Evolutionary conservation across 2,113 vertebrate species (phyloP).

Genomic region (Xerus inauris): DNA sequence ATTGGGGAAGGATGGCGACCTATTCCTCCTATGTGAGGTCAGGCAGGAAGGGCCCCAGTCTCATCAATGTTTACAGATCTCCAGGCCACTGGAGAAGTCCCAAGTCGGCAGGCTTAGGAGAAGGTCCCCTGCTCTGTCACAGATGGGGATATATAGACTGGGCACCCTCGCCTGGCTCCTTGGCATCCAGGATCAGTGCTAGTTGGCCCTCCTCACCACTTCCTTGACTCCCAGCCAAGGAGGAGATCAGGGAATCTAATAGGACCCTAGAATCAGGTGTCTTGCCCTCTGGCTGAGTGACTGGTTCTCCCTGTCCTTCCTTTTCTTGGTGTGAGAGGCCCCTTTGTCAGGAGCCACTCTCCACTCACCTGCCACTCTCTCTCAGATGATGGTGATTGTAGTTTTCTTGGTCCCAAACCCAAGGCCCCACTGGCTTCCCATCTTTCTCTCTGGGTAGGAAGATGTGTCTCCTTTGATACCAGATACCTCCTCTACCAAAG

Average conservation of each 20-base stretch:
- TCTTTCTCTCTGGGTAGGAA: not conserved
- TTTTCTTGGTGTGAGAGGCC: not conserved
- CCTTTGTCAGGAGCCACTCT: not conserved
- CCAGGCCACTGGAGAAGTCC: not conserved
- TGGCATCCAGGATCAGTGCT: too few species aligned
- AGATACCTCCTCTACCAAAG: fast-evolving
- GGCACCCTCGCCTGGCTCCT: not conserved
- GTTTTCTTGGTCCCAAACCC: not conserved
- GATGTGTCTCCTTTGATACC: not conserved
- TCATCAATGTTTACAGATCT: not conserved
- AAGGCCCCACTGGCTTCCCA: not conserved
- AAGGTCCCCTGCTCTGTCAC: not conserved
- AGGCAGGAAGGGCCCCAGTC: not conserved
- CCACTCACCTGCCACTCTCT: not conserved
- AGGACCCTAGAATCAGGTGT: not conserved
- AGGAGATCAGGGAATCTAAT: not conserved
- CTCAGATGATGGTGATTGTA: not conserved
- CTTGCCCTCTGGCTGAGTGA: not conserved
- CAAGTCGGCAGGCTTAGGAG: not conserved
- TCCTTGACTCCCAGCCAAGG: not conserved
- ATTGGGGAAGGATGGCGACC: not conserved
- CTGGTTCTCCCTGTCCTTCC: not conserved
- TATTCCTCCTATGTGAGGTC: not conserved
- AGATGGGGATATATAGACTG: not conserved
- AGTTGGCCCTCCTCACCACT: fast-evolving